Evolutionary conservation across 2,113 vertebrate species (phyloP), one percentile per base, ranked within the genome.

Genomic region (Oriolus oriolus): DNA sequence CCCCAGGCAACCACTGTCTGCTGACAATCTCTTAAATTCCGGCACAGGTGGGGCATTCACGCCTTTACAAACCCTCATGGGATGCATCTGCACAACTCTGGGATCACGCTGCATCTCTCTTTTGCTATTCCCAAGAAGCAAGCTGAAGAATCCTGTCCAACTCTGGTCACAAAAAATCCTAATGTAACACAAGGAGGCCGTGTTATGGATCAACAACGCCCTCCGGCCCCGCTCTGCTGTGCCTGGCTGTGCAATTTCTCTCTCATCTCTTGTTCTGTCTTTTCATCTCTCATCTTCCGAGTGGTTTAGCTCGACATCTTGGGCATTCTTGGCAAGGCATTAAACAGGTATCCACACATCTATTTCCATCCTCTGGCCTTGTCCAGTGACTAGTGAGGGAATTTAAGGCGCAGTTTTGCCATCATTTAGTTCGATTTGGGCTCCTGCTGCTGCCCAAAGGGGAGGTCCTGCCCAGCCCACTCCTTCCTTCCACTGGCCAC

Each of bases 31-130:
- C 53, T 35, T 27, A 54, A 63, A 27, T 22, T 87, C 44, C 61
- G 77, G 64, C 76, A 37, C 33, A 47, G 61, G 4, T 16, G 47
- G 56, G 73, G 52, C 24, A 28, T 11, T 47, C 60, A 35, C 1
- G 0, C 26, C 41, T 42, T 47, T n/a, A 41, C 45, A 78, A 37
- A 75, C 28, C 68, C 35, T 44, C 80, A 20, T 0, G 1, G 45
- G 47, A 59, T 20, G 24, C 13, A 35, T 41, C 61, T 33, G 21
- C 50, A 74, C 28, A 13, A 28, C 45, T 31, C 2, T 16, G 52
- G 42, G 16, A 31, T 31, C 35, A 12, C 18, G 27, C 11, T 52
- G 26, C 50, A 33, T 11, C 27, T 54, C 70, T 33, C 74, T 71
- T 27, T 15, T 85, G 47, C 61, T 64, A 5, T 23, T 71, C 49